Percentiles rank a stretch among this genome's conserved stretches.
These are phyloP conservation scores for Epinephelus malabaricus DNA, from an alignment of 2,797 vertebrate genomes.

Conservation along the genomic window DNA sequence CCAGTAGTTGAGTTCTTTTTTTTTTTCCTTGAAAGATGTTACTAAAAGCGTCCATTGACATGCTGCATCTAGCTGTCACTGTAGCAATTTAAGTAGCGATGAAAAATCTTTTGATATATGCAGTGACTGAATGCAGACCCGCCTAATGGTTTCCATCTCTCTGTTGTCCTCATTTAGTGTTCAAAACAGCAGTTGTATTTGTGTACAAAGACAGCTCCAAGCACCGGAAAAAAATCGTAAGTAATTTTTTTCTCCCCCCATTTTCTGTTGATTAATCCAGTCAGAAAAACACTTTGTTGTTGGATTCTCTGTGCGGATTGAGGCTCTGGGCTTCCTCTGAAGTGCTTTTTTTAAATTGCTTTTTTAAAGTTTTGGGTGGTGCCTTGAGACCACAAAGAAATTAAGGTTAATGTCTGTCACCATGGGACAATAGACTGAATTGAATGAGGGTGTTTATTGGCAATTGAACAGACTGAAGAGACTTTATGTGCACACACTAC, in stretches of 20 bases:
- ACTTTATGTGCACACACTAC: background rate
- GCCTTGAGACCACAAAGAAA: constrained; percentile 29
- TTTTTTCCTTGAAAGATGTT: constrained; percentile 17
- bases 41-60: constrained; percentile 30
- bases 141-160: constrained; percentile 51
- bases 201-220: constrained; percentile 97
- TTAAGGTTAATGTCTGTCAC: constrained; percentile 35
- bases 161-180: constrained; percentile 84
- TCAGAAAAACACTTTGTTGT: constrained; percentile 1
- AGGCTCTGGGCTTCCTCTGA: constrained; percentile 5
- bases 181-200: constrained; percentile 97
- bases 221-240: constrained; percentile 96
- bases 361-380: constrained; percentile 3
- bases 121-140: background rate
- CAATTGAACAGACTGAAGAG: constrained; percentile 1
- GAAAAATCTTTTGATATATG: constrained; percentile 23
- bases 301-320: background rate
- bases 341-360: constrained; percentile 9
- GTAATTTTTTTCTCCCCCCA: constrained; percentile 64
- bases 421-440: background rate
- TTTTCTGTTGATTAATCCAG: constrained; percentile 23
- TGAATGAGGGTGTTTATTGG: constrained; percentile 3
- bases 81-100: background rate
- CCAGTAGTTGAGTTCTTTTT: constrained; percentile 7
- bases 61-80: constrained; percentile 11